These are phyloP conservation scores for Willisornis vidua DNA, from an alignment of 2,113 vertebrate genomes.

Conservation along the genomic window DNA sequence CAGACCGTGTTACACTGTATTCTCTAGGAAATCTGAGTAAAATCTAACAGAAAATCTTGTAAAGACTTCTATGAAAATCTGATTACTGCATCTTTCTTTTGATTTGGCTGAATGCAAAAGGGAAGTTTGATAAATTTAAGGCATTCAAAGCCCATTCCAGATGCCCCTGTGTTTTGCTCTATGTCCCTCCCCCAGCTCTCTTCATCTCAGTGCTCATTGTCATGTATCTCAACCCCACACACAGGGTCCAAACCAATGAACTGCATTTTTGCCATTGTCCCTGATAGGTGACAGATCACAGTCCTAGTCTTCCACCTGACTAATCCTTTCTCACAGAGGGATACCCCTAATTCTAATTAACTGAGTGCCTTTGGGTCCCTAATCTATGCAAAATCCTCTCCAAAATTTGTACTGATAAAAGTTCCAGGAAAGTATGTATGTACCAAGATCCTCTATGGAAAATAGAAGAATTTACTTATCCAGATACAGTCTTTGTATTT, in stretches of 20 bases:
- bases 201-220: constrained; percentile 53
- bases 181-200: background rate
- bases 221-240: constrained; percentile 22
- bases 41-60: background rate
- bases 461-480: background rate
- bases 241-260: constrained; percentile 16
- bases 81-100: background rate
- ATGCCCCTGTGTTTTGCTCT: background rate
- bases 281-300: constrained; percentile 4
- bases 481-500: background rate
- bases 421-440: background rate
- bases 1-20: background rate
- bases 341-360: constrained; percentile 54
- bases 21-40: background rate
- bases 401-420: constrained; percentile 1
- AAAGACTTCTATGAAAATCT: background rate
- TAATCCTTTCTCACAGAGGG: constrained; percentile 60
- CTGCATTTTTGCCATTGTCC: constrained; percentile 35
- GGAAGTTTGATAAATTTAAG: constrained; percentile 5
- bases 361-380: constrained; percentile 12
- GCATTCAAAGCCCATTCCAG: background rate
- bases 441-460: background rate
- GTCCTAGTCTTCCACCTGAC: constrained; percentile 41
- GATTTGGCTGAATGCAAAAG: background rate
- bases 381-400: constrained; percentile 44